Evolutionary conservation across 2,797 vertebrate species (phyloP).

Genomic region (Hypotaenidia philippensis): DNA sequence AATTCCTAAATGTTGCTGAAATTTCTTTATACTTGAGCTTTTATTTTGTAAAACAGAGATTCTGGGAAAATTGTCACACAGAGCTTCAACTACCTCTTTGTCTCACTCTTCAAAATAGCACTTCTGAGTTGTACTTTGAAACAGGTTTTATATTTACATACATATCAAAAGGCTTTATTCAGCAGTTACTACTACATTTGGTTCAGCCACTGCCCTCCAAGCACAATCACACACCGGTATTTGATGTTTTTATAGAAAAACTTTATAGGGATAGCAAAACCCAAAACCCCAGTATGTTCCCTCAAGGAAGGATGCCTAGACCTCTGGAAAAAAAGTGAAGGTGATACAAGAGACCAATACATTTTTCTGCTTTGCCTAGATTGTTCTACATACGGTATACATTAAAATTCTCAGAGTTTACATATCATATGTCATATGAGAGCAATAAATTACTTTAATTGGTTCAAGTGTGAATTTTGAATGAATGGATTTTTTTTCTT

Average conservation of each 20-base stretch:
- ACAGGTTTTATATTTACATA: not conserved
- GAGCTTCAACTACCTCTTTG: not conserved
- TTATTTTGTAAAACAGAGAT: not conserved
- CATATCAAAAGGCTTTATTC: not conserved
- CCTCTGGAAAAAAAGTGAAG: not conserved
- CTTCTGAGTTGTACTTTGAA: not conserved
- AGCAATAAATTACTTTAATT: not conserved
- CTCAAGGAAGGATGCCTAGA: not conserved
- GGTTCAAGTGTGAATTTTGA: not conserved
- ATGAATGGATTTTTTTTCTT: not conserved
- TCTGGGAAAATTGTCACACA: not conserved
- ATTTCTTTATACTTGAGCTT: not conserved
- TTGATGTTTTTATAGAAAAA: not conserved
- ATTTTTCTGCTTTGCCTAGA: not conserved
- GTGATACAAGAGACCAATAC: not conserved
- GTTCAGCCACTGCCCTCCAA: not conserved
- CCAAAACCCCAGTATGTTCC: fast-evolving
- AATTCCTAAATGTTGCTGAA: not conserved
- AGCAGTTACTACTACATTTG: not conserved
- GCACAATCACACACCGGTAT: not conserved
- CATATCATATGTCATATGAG: not conserved
- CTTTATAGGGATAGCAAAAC: not conserved
- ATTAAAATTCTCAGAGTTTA: conserved; percentile 18
- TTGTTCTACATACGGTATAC: not conserved
- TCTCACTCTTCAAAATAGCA: not conserved